These are phyloP conservation scores for Hybos culiciformis DNA, from an alignment of 2,888 invertebrate species.

Conservation along the genomic window DNA sequence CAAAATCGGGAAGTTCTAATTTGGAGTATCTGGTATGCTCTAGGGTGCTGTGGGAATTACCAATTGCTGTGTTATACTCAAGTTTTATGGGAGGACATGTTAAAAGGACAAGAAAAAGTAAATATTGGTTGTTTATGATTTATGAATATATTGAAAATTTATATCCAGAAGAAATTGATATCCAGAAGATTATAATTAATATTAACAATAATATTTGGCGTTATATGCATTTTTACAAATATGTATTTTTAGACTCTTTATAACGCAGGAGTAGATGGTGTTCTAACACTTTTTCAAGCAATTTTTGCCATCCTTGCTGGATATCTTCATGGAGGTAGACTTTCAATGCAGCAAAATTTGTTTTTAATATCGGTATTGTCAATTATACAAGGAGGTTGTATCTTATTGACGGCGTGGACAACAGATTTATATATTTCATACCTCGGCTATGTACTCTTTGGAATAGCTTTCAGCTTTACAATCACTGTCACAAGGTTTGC, in stretches of 20 bases:
- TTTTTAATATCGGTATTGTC: conserved; percentile 32
- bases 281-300: conserved; percentile 49
- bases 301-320: conserved; percentile 40
- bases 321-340: conserved; percentile 8
- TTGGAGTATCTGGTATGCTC: conserved; percentile 68
- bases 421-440: conserved; percentile 51
- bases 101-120: too few species aligned
- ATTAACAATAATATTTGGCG: not conserved
- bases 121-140: too few species aligned
- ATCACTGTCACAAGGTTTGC: conserved; percentile 30
- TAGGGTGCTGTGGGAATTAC: conserved; percentile 55
- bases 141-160: too few species aligned
- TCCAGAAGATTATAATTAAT: not conserved
- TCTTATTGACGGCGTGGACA: conserved; percentile 40
- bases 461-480: conserved; percentile 59
- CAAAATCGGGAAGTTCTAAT: conserved; percentile 46
- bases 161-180: conserved; percentile 20
- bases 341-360: conserved; percentile 25
- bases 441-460: conserved; percentile 52
- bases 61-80: conserved; percentile 61
- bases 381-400: conserved; percentile 38
- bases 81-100: conserved; percentile 50
- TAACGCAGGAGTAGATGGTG: conserved; percentile 67
- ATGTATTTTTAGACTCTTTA: conserved; percentile 6
- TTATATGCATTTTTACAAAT: too few species aligned